phyloP scores from a whole-genome alignment of 2,113 vertebrate genomes.

The Oncorhynchus kisutch region DNA sequence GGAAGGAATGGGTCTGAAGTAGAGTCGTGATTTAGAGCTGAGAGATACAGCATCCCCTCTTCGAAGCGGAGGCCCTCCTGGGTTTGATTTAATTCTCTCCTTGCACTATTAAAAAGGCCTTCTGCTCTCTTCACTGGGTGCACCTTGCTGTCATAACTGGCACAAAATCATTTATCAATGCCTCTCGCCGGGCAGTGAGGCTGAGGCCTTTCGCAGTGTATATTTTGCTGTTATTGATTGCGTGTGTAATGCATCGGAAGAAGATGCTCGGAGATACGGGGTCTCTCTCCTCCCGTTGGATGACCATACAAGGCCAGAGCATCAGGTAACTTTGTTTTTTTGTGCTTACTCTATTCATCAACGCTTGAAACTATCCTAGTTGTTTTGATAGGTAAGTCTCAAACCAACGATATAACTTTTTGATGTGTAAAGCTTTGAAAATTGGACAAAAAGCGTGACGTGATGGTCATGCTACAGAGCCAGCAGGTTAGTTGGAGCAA shows the following conservation, averaged over 20 bases:
- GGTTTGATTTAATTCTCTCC: conserved; percentile 75
- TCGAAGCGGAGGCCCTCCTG: conserved; percentile 70
- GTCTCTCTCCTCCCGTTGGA: conserved; percentile 57
- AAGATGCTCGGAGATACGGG: conserved; percentile 58
- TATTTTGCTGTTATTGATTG: conserved; percentile 77
- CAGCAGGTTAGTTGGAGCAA: conserved; percentile 61
- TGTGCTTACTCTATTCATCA: conserved; percentile 24
- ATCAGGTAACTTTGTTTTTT: conserved; percentile 41
- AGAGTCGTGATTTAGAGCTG: conserved; percentile 69
- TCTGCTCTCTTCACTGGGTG: conserved; percentile 67
- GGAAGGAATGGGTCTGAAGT: conserved; percentile 61
- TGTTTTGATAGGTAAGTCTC: not conserved
- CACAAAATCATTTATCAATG: conserved; percentile 80
- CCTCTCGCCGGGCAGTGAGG: conserved; percentile 54
- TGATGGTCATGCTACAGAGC: conserved; percentile 33
- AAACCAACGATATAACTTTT: not conserved
- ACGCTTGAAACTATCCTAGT: conserved; percentile 27
- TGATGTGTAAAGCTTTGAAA: not conserved
- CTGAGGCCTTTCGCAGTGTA: conserved; percentile 66
- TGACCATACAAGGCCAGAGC: conserved; percentile 60
- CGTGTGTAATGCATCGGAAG: conserved; percentile 60
- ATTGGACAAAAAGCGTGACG: not conserved
- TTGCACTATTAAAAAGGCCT: conserved; percentile 75
- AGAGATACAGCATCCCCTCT: conserved; percentile 66
- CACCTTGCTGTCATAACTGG: conserved; percentile 78